Evolutionary conservation across 2,888 invertebrate genomes (phyloP).

Genomic region (Cerastis rubricosa): DNA sequence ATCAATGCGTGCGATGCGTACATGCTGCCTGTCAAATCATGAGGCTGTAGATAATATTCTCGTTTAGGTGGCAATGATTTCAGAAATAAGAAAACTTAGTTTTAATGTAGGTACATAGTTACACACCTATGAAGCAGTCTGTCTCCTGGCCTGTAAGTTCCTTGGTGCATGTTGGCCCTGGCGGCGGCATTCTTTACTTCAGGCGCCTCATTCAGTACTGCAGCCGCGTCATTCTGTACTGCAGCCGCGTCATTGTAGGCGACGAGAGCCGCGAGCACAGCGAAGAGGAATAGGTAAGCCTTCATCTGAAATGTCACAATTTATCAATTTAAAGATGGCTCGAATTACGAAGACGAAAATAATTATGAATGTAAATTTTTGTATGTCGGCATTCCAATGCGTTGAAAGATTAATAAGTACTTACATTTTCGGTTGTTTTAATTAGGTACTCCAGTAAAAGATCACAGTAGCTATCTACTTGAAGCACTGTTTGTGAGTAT

Average conservation of each 20-base stretch:
- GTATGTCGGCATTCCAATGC: neutral
- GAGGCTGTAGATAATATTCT: no score
- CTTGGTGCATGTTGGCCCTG: constrained; percentile 29
- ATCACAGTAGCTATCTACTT: constrained; percentile 5
- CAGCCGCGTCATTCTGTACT: neutral
- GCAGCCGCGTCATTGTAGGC: constrained; percentile 29
- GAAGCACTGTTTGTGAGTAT: constrained; percentile 6
- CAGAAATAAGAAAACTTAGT: neutral
- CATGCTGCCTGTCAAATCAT: no score
- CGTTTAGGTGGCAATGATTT: neutral
- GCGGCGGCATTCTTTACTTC: neutral
- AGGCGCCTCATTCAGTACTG: neutral
- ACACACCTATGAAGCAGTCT: constrained; percentile 47
- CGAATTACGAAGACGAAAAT: neutral
- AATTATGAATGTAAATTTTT: no score
- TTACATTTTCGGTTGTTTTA: constrained; percentile 23
- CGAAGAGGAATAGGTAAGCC: constrained; percentile 28
- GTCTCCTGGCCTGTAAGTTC: constrained; percentile 11
- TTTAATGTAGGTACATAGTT: neutral
- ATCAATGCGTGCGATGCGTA: no score
- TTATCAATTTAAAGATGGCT: neutral
- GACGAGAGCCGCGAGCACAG: constrained; percentile 38
- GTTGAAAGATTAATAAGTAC: neutral
- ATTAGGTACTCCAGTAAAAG: neutral
- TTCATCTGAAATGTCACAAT: constrained; percentile 39